Evolutionary conservation across 2,797 vertebrate species (phyloP).

Genomic region (Etheostoma nigrum): DNA sequence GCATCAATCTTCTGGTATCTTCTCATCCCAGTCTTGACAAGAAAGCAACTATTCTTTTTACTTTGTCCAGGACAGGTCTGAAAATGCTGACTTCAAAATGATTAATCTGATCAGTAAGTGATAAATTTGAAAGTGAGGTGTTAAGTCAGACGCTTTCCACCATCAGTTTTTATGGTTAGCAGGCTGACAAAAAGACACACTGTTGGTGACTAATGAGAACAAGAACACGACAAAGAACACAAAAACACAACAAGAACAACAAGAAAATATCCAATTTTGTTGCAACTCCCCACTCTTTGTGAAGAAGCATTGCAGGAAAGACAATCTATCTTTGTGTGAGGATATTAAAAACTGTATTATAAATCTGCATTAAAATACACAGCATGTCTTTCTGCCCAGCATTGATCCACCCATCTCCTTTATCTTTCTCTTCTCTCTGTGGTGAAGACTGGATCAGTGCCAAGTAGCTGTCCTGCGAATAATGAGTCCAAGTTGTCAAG

Average conservation of each 20-base stretch:
- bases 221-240: not conserved
- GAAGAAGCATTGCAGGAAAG: conserved; percentile 8
- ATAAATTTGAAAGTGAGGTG: conserved; percentile 23
- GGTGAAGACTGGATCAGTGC: conserved; percentile 46
- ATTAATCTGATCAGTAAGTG: conserved; percentile 40
- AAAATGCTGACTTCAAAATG: conserved; percentile 25
- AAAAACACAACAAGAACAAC: too few relatives aligned
- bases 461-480: conserved; percentile 38
- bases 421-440: conserved; percentile 37
- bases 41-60: conserved; percentile 4
- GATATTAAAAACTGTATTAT: conserved; percentile 46
- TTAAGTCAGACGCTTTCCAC: conserved; percentile 27
- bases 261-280: conserved; percentile 8
- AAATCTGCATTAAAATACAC: conserved; percentile 24
- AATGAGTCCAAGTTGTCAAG: conserved; percentile 45
- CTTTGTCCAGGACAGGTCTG: not conserved
- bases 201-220: conserved; percentile 30
- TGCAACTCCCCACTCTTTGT: conserved; percentile 5
- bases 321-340: conserved; percentile 39
- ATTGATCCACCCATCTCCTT: conserved; percentile 57
- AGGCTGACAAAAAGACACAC: conserved; percentile 27
- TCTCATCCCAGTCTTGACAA: conserved; percentile 4
- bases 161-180: conserved; percentile 36
- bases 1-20: not conserved
- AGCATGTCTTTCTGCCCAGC: conserved; percentile 33